Evolutionary conservation across 1,140 invertebrate genomes (phyloP).

Genomic region (Magallana ariakensis): DNA sequence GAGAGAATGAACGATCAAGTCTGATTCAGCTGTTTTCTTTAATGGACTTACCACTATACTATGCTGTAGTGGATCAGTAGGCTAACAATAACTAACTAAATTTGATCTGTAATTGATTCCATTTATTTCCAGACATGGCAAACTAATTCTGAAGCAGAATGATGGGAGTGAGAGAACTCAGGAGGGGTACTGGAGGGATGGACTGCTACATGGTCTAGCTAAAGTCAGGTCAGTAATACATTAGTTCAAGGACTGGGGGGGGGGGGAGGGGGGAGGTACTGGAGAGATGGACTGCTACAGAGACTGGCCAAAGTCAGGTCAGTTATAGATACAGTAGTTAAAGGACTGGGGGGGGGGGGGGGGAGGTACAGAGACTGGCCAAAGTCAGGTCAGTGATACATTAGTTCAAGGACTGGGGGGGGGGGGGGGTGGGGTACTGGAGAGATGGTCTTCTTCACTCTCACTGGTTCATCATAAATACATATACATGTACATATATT

Average conservation of each 20-base stretch:
- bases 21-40: background rate
- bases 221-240: conserved; percentile 72
- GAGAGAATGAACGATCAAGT: conserved; percentile 79
- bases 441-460: too few relatives aligned
- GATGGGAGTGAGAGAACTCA: conserved; percentile 80
- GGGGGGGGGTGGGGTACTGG: too few relatives aligned
- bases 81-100: too few relatives aligned
- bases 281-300: conserved; percentile 90
- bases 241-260: too few relatives aligned
- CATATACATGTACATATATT: too few relatives aligned
- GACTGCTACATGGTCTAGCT: conserved; percentile 90
- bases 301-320: conserved; percentile 82
- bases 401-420: too few relatives aligned
- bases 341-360: background rate
- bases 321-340: background rate
- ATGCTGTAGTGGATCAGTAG: background rate
- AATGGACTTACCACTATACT: too few relatives aligned
- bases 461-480: too few relatives aligned
- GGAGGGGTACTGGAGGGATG: conserved; percentile 92
- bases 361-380: background rate
- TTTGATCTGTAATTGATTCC: background rate
- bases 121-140: conserved; percentile 74
- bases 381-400: background rate
- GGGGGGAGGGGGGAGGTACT: conserved; percentile 87
- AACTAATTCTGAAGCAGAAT: conserved; percentile 66